A percentile compares a stretch with the other conserved stretches of the same genome.
Conservation (phyloP, 2,888 invertebrate species). For the Torymus aiolomorphi region DNA sequence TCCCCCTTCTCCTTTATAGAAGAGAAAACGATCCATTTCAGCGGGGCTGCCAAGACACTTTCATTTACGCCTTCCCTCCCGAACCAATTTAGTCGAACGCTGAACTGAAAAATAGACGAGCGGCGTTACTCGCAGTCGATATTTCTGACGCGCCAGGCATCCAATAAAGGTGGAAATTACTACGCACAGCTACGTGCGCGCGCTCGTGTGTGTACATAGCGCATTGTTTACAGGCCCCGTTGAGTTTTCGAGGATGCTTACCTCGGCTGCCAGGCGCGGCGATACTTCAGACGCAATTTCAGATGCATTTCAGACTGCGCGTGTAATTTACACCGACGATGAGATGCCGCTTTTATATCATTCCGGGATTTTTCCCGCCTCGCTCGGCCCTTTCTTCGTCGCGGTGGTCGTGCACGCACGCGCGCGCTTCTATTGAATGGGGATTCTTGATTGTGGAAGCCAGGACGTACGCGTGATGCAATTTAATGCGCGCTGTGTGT, state of each 20-base stretch:
- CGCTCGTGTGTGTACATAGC: not conserved
- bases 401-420: too few relatives aligned
- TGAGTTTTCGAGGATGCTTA: not conserved
- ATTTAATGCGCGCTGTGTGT: too few relatives aligned
- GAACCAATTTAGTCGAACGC: constrained; percentile 21
- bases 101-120: not conserved
- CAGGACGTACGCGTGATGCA: too few relatives aligned
- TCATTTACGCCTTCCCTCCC: constrained; percentile 25
- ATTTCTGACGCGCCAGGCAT: constrained; percentile 55
- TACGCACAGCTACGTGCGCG: constrained; percentile 47
- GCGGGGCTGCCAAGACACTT: constrained; percentile 7
- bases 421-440: too few relatives aligned
- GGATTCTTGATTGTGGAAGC: too few relatives aligned
- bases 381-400: too few relatives aligned
- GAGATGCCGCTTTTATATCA: too few relatives aligned
- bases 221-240: constrained; percentile 61
- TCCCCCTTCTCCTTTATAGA: too few relatives aligned
- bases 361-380: too few relatives aligned
- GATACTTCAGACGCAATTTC: constrained; percentile 24
- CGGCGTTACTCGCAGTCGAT: constrained; percentile 56
- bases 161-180: constrained; percentile 61
- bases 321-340: constrained; percentile 11
- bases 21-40: constrained; percentile 5
- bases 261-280: not conserved
- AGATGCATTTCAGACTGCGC: constrained; percentile 14